Conservation (phyloP, 2,113 vertebrate species). For the Helogale parvula region DNA sequence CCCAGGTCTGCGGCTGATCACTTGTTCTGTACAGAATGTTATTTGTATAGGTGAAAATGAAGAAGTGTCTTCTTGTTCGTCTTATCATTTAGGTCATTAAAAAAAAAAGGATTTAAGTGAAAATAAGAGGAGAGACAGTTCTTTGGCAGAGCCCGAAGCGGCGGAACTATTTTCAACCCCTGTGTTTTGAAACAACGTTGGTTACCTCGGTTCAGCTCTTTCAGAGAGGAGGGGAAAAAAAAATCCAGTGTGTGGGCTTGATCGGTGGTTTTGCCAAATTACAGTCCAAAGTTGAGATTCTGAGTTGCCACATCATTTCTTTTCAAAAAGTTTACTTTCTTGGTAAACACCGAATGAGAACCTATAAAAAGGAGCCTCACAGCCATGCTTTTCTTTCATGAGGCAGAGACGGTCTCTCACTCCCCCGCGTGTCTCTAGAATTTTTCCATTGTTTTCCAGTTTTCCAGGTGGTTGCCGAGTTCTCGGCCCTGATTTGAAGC, state of each 20-base stretch:
- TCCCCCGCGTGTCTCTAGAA: background rate
- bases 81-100: slow-evolving; percentile 39
- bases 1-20: background rate
- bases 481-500: background rate
- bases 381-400: background rate
- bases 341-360: background rate
- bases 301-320: background rate
- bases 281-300: slow-evolving; percentile 44
- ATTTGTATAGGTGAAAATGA: background rate
- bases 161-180: slow-evolving; percentile 29
- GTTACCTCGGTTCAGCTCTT: slow-evolving; percentile 57
- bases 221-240: slow-evolving; percentile 25
- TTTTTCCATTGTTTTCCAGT: background rate
- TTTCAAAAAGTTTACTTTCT: slow-evolving; percentile 42
- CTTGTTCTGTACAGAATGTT: background rate
- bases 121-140: slow-evolving; percentile 38
- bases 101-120: background rate
- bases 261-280: slow-evolving; percentile 63
- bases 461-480: background rate
- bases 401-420: background rate
- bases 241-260: slow-evolving; percentile 40
- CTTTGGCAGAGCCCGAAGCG: slow-evolving; percentile 50
- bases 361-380: background rate
- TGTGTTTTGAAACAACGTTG: slow-evolving; percentile 60
- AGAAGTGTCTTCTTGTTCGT: background rate